A percentile compares a stretch with the other conserved stretches of the same genome.
These are phyloP conservation scores for Ridgeia piscesae DNA, from an alignment of 1,140 invertebrate species.

Conservation along the genomic window DNA sequence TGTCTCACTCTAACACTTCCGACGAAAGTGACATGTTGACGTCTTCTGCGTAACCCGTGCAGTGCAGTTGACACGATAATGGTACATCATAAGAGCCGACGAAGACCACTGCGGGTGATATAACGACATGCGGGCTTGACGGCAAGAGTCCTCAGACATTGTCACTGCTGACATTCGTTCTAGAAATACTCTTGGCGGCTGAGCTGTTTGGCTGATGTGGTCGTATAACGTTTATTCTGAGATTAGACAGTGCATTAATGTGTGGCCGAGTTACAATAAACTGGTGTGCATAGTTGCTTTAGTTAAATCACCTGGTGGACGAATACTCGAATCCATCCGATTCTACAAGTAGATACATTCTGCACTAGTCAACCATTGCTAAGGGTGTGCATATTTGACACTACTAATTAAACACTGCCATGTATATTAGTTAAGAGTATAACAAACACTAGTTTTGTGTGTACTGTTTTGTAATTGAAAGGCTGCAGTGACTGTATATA, in stretches of 20 bases:
- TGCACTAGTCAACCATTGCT: too few species aligned
- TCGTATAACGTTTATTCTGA: background rate
- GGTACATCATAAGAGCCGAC: background rate
- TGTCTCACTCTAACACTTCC: slow-evolving; percentile 39
- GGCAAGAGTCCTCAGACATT: background rate
- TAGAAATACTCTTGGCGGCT: background rate
- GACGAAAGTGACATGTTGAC: slow-evolving; percentile 25
- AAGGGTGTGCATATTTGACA: background rate
- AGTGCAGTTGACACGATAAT: slow-evolving; percentile 5
- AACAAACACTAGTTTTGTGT: background rate
- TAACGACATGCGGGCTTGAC: background rate
- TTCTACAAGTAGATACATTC: background rate
- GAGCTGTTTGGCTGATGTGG: background rate
- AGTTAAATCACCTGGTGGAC: too few species aligned
- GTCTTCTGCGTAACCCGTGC: slow-evolving; percentile 27
- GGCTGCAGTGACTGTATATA: background rate
- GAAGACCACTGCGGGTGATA: background rate
- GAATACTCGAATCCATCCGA: background rate
- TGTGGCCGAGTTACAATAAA: background rate
- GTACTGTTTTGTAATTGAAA: background rate
- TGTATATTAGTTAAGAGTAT: background rate
- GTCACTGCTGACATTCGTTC: background rate
- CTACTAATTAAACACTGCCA: background rate
- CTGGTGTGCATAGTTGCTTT: too few species aligned
- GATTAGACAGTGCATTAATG: background rate